Conservation (phyloP, 2,888 invertebrate species). For the Epistrophe grossulariae region DNA sequence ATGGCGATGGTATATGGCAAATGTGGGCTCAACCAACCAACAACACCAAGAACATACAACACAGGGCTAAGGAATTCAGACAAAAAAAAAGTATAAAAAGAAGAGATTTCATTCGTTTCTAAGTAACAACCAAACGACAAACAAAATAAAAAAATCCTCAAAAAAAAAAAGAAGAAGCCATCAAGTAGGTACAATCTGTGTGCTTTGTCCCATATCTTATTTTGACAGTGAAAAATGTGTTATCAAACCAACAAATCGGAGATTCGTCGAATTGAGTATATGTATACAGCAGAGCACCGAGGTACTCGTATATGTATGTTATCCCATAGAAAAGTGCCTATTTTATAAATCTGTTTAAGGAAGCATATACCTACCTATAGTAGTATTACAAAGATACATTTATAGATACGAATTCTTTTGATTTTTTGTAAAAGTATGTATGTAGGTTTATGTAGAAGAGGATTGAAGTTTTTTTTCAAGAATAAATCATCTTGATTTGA, state of each 20-base stretch:
- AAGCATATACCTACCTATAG: not conserved
- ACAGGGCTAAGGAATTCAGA: slow-evolving; percentile 59
- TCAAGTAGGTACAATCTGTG: slow-evolving; percentile 67
- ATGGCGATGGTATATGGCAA: slow-evolving; percentile 60
- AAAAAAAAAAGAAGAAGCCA: slow-evolving; percentile 58
- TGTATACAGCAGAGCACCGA: not conserved
- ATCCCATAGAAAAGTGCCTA: slow-evolving; percentile 39
- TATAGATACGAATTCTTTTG: not conserved
- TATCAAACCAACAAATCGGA: slow-evolving; percentile 68
- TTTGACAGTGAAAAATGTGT: slow-evolving; percentile 53
- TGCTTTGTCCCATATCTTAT: slow-evolving; percentile 59
- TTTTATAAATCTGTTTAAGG: slow-evolving; percentile 47
- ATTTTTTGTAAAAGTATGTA: not conserved
- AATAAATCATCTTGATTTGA: slow-evolving; percentile 29
- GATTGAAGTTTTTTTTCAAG: slow-evolving; percentile 12
- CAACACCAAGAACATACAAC: slow-evolving; percentile 35
- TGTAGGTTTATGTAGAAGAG: slow-evolving; percentile 12
- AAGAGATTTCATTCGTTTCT: slow-evolving; percentile 55
- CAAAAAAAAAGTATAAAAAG: slow-evolving; percentile 52
- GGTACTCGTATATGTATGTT: slow-evolving; percentile 12
- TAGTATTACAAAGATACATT: not conserved
- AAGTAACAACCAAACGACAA: slow-evolving; percentile 60
- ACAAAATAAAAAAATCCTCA: slow-evolving; percentile 20
- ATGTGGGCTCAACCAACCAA: slow-evolving; percentile 51
- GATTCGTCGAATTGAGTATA: slow-evolving; percentile 23